Evolutionary conservation across 2,888 invertebrate genomes (phyloP), one percentile per base, ranked within the genome.

Genomic region (Dryococelus australis): DNA sequence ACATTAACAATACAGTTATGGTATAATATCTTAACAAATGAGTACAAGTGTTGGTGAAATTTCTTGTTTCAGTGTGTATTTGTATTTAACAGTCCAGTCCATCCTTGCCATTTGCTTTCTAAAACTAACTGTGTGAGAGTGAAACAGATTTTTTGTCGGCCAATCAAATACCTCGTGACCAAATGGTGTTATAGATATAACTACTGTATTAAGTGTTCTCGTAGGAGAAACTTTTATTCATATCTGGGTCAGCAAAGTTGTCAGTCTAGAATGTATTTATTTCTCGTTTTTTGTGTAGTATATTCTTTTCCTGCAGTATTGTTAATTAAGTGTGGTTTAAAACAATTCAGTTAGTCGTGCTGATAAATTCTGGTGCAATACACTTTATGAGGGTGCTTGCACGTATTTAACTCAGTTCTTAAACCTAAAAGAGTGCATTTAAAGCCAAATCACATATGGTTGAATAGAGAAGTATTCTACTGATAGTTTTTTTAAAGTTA

Each of bases 51-150:
- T 88, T 89, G 88, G 88, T 88, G 89, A 65, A 86, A 28, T 86
- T 87, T 85, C 86, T 84, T 80, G 80, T 83, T 84, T 35, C 47
- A 12, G 65, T 53, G 43, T 51, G 78, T 65, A 27, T 85, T 53
- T 85, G 84, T 81, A 87, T 86, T 86, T 87, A 88, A 89, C 87
- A 89, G 88, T 89, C 89, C 89, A 89, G 90, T 90, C 90, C 90
- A 89, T 89, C 90, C 90, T 90, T 90, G 90, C 90, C 90, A 89
- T 89, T 88, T 89, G 28, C 88, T 89, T 87, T 88, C 89, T 89
- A 88, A 89, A 88, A 89, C 84, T 85, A 87, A 87, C 87, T n/a
- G 84, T 87, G 87, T 53, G 87, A 84, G 87, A 43, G 47, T 86
- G 53, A 43, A 43, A 79, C 81, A 86, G 84, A 86, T 28, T 26